These are phyloP conservation scores for Ahaetulla prasina DNA, from an alignment of 2,113 vertebrate species.

Conservation along the genomic window DNA sequence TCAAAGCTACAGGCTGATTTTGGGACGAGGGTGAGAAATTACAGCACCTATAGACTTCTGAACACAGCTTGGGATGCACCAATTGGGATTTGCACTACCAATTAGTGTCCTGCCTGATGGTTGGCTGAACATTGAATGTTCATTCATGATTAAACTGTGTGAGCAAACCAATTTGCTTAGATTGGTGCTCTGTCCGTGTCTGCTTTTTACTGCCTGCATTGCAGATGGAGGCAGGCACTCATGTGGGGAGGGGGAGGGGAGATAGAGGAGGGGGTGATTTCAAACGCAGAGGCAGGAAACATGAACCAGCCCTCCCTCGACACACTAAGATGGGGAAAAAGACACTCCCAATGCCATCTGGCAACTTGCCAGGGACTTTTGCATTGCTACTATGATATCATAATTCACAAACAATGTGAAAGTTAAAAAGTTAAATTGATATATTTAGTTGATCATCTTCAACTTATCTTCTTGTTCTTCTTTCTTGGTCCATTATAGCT, in stretches of 20 bases:
- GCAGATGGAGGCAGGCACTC: not conserved
- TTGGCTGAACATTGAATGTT: not conserved
- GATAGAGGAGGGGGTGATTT: accelerated
- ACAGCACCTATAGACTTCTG: not conserved
- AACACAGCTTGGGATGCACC: no score
- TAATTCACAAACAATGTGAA: not conserved
- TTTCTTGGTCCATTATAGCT: not conserved
- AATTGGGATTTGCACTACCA: not conserved
- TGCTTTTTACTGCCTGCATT: not conserved
- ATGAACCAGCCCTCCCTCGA: not conserved
- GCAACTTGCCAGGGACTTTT: not conserved
- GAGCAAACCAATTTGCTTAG: not conserved
- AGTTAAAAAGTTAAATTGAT: not conserved
- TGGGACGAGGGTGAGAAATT: not conserved
- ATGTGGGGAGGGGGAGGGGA: not conserved
- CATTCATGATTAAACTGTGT: not conserved
- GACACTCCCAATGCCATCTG: not conserved
- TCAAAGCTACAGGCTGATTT: accelerated
- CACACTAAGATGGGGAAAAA: accelerated
- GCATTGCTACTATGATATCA: not conserved
- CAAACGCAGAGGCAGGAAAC: accelerated
- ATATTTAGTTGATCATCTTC: not conserved
- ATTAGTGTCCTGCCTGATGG: not conserved
- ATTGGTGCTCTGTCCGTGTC: accelerated
- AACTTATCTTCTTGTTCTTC: not conserved